phyloP scores from a whole-genome alignment of 2,113 vertebrate genomes.

The Lophochroa leadbeateri region DNA sequence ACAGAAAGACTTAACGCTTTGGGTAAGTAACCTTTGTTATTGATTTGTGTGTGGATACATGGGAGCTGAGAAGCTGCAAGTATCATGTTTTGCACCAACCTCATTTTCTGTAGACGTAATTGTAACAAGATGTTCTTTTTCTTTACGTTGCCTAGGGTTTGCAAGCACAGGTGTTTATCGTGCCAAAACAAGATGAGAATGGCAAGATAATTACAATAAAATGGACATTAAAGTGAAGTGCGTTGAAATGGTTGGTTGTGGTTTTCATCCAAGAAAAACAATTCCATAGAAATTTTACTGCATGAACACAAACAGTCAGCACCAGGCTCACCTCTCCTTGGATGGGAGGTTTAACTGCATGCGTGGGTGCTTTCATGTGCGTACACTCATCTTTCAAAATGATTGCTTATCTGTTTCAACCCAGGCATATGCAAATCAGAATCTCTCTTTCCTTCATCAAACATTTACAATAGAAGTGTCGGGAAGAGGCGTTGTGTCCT shows the following conservation, averaged over 20 bases:
- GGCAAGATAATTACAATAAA: constrained; percentile 26
- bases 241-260: neutral
- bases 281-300: neutral
- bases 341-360: constrained; percentile 6
- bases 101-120: neutral
- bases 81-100: neutral
- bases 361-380: neutral
- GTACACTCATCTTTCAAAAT: neutral
- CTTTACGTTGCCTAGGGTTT: neutral
- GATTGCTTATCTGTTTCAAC: constrained; percentile 13
- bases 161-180: neutral
- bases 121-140: neutral
- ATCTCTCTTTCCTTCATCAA: neutral
- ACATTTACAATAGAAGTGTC: neutral
- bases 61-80: neutral
- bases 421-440: neutral
- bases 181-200: neutral
- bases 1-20: neutral
- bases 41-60: neutral
- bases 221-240: constrained; percentile 1
- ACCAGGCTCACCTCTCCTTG: neutral
- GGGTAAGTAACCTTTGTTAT: neutral
- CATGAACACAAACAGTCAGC: neutral
- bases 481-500: neutral
- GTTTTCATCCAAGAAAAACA: constrained; percentile 23